Percentiles rank a stretch among this genome's conserved stretches.
Evolutionary conservation across 2,888 invertebrate genomes (phyloP).

Genomic region (Limnephilus auricula): DNA sequence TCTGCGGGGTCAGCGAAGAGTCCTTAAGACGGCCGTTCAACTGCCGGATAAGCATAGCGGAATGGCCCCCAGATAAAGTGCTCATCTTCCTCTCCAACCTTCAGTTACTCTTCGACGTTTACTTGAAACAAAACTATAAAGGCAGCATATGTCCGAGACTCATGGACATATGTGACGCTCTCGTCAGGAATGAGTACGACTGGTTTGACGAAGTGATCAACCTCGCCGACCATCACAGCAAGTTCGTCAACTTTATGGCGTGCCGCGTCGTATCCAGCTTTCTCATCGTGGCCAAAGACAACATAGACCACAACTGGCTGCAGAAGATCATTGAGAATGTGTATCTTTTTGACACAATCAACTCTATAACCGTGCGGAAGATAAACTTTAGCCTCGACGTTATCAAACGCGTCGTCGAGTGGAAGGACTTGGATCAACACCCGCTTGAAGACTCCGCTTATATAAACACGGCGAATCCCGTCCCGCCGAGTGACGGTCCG

Average conservation of each 20-base stretch:
- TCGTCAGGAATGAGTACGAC: conserved; percentile 88
- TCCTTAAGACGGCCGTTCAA: conserved; percentile 85
- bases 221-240: conserved; percentile 86
- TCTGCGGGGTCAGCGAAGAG: conserved; percentile 86
- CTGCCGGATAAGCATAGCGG: conserved; percentile 77
- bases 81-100: conserved; percentile 90
- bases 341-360: conserved; percentile 81
- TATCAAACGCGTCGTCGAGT: conserved; percentile 91
- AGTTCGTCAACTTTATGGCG: conserved; percentile 88
- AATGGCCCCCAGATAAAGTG: conserved; percentile 76
- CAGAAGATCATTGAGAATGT: conserved; percentile 87
- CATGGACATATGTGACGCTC: conserved; percentile 87
- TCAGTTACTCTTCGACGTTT: conserved; percentile 90
- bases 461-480: conserved; percentile 71
- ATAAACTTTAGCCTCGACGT: conserved; percentile 91
- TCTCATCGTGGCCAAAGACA: conserved; percentile 89
- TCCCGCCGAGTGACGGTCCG: background rate
- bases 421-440: conserved; percentile 90
- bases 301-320: conserved; percentile 88
- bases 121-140: conserved; percentile 89
- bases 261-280: conserved; percentile 89
- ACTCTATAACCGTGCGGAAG: conserved; percentile 83
- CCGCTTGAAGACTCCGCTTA: conserved; percentile 85
- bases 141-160: conserved; percentile 90
- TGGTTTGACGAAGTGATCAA: conserved; percentile 91